A percentile compares a stretch with the other conserved stretches of the same genome.
Evolutionary conservation across 2,113 vertebrate species (phyloP).

Genomic region (Lethenteron reissneri): DNA sequence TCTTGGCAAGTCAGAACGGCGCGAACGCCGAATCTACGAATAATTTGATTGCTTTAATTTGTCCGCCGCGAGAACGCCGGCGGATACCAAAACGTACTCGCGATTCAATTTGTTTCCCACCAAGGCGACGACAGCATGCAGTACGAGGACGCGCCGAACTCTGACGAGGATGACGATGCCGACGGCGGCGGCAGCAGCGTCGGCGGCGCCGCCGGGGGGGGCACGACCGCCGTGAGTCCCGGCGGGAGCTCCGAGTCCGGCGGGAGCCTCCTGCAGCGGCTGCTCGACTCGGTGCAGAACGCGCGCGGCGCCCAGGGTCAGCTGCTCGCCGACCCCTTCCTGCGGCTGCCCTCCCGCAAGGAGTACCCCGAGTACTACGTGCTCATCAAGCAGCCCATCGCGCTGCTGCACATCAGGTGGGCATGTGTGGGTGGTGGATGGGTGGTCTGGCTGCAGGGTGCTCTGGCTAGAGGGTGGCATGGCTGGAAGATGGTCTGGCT

Average conservation of each 20-base stretch:
- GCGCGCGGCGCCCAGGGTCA: conserved; percentile 83
- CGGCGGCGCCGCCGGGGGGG: background rate
- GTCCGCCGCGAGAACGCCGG: too few relatives aligned
- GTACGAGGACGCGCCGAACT: too few relatives aligned
- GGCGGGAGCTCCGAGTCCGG: conserved; percentile 44
- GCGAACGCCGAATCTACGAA: too few relatives aligned
- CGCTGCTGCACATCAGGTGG: conserved; percentile 81
- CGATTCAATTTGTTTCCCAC: too few relatives aligned
- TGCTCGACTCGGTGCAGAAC: conserved; percentile 75
- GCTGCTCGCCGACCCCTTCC: conserved; percentile 79
- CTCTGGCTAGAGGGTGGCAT: too few relatives aligned
- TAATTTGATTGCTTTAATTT: too few relatives aligned
- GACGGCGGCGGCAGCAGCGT: background rate
- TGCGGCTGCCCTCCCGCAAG: conserved; percentile 84
- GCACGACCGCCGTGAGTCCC: background rate
- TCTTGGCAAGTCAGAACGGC: too few relatives aligned
- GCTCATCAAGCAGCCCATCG: conserved; percentile 73
- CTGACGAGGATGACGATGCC: too few relatives aligned
- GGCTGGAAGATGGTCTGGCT: too few relatives aligned
- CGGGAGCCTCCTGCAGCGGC: conserved; percentile 77
- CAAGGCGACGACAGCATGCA: too few relatives aligned
- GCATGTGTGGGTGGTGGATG: conserved; percentile 8
- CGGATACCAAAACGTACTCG: too few relatives aligned
- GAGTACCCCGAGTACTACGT: conserved; percentile 95
- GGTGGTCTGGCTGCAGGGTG: too few relatives aligned